Percentiles rank a stretch among this genome's conserved stretches.
phyloP scores from a whole-genome alignment of 2,888 invertebrate species.

The Anthophora plumipes region DNA sequence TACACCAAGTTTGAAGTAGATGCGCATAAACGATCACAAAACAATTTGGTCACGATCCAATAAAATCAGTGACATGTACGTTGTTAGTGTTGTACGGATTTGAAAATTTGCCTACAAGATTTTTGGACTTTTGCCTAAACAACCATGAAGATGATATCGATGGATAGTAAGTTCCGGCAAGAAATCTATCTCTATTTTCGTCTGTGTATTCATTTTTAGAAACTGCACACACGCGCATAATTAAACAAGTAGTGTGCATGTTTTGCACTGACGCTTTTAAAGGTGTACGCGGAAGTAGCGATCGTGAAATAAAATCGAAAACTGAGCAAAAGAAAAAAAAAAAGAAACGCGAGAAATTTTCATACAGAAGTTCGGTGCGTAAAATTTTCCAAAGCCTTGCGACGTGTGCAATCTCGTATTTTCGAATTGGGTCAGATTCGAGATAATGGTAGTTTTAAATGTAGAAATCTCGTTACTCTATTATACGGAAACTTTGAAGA shows the following conservation, averaged over 20 bases:
- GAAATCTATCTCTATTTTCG: slow-evolving; percentile 16
- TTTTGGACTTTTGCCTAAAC: slow-evolving; percentile 55
- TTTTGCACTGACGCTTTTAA: background rate
- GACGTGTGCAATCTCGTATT: background rate
- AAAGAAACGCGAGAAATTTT: background rate
- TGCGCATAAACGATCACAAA: slow-evolving; percentile 46
- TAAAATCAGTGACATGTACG: slow-evolving; percentile 35
- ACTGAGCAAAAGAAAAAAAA: background rate
- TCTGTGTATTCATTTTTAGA: slow-evolving; percentile 18
- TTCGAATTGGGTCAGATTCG: slow-evolving; percentile 4
- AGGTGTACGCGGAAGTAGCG: too few species aligned
- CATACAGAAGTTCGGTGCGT: background rate
- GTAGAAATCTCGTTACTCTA: slow-evolving; percentile 34
- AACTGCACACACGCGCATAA: background rate
- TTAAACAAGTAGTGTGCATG: background rate
- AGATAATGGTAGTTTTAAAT: slow-evolving; percentile 24
- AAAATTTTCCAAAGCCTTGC: slow-evolving; percentile 10
- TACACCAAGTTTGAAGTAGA: slow-evolving; percentile 17
- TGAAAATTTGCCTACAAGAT: slow-evolving; percentile 52
- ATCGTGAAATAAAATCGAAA: background rate
- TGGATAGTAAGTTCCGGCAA: slow-evolving; percentile 35
- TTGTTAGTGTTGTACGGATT: slow-evolving; percentile 35
- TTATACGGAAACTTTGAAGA: slow-evolving; percentile 39
- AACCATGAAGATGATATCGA: slow-evolving; percentile 37
- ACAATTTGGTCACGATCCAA: slow-evolving; percentile 52